A percentile compares a stretch with the other conserved stretches of the same genome.
These are phyloP conservation scores for Xestia xanthographa DNA, from an alignment of 2,888 invertebrate species.

Conservation along the genomic window DNA sequence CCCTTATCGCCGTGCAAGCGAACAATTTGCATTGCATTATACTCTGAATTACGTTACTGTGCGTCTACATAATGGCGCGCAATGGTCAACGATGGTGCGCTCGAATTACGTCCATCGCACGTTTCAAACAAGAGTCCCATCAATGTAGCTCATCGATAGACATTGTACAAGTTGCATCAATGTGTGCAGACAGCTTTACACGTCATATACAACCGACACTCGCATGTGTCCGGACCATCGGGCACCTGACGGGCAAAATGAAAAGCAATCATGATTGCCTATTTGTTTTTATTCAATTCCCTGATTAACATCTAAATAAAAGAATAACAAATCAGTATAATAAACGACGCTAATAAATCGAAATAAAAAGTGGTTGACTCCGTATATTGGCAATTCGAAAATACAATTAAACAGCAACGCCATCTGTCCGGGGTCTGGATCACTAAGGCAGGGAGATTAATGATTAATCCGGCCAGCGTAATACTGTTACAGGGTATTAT, in stretches of 20 bases:
- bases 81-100: constrained; percentile 33
- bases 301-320: constrained; percentile 54
- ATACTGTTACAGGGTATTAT: constrained; percentile 71
- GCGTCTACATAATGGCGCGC: constrained; percentile 37
- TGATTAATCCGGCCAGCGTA: constrained; percentile 64
- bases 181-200: constrained; percentile 19
- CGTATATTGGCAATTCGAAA: constrained; percentile 61
- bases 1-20: constrained; percentile 58
- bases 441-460: constrained; percentile 65
- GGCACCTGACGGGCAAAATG: constrained; percentile 20
- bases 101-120: constrained; percentile 37
- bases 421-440: constrained; percentile 61
- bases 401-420: constrained; percentile 66
- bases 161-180: constrained; percentile 23
- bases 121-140: constrained; percentile 28
- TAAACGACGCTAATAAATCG: constrained; percentile 58
- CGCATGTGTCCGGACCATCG: not conserved
- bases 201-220: constrained; percentile 3
- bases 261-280: constrained; percentile 20
- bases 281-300: constrained; percentile 48
- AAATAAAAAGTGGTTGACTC: constrained; percentile 59
- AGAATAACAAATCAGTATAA: constrained; percentile 43
- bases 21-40: constrained; percentile 60
- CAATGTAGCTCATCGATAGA: constrained; percentile 36
- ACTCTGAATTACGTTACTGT: constrained; percentile 53